Conservation (phyloP, 2,888 invertebrate genomes). For the Ochlodes sylvanus region DNA sequence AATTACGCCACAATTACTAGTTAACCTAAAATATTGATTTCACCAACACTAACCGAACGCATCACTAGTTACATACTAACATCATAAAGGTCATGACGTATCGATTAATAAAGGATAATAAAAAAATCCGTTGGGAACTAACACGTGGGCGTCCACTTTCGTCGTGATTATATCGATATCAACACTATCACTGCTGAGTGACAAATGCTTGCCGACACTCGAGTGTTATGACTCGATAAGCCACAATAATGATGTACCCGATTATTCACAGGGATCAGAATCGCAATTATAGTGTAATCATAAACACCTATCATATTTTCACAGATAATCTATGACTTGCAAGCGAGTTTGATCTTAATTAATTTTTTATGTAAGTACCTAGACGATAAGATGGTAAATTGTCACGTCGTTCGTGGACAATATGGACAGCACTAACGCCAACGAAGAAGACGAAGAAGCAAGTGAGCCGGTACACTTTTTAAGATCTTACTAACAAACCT, state of each 20-base stretch:
- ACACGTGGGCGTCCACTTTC: slow-evolving; percentile 49
- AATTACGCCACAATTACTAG: too few relatives aligned
- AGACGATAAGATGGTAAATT: too few relatives aligned
- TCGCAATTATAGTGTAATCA: background rate
- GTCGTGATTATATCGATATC: slow-evolving; percentile 55
- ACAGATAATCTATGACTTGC: background rate
- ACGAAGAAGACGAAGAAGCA: too few relatives aligned
- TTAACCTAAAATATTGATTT: too few relatives aligned
- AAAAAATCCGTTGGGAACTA: slow-evolving; percentile 44
- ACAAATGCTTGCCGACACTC: slow-evolving; percentile 52
- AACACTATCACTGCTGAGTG: slow-evolving; percentile 51
- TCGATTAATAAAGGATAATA: slow-evolving; percentile 18
- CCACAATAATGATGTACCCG: slow-evolving; percentile 21
- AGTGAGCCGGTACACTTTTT: too few relatives aligned
- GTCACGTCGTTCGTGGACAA: too few relatives aligned
- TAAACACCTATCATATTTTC: background rate
- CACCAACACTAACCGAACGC: too few relatives aligned
- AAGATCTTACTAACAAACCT: too few relatives aligned
- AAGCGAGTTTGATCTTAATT: too few relatives aligned
- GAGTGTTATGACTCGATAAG: slow-evolving; percentile 41
- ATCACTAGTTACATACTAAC: background rate
- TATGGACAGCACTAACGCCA: too few relatives aligned
- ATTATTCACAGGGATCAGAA: slow-evolving; percentile 7
- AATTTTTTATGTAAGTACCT: too few relatives aligned
- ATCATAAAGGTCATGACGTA: slow-evolving; percentile 11